phyloP scores from a whole-genome alignment of 1,140 invertebrate genomes.

The Drosophila kurseongensis region DNA sequence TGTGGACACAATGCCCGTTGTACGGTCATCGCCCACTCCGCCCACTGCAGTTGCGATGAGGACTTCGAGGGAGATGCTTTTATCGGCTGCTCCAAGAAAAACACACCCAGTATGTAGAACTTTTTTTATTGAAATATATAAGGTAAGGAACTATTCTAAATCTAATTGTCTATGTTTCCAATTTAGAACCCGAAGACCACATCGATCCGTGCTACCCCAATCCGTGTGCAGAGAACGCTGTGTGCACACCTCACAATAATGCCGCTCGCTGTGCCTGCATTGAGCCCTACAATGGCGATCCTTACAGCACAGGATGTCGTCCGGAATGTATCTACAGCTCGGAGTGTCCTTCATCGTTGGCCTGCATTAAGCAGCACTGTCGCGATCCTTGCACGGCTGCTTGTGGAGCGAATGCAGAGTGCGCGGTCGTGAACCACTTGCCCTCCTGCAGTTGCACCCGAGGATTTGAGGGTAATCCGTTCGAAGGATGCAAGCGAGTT shows the following conservation, averaged over 20 bases:
- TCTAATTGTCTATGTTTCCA: neutral
- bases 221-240: slow-evolving; percentile 92
- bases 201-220: slow-evolving; percentile 91
- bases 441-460: slow-evolving; percentile 91
- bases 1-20: slow-evolving; percentile 93
- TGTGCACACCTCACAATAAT: slow-evolving; percentile 89
- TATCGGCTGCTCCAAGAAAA: slow-evolving; percentile 88
- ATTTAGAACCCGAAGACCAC: slow-evolving; percentile 75
- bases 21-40: slow-evolving; percentile 92
- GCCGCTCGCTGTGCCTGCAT: slow-evolving; percentile 91
- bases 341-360: slow-evolving; percentile 91
- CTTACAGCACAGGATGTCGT: slow-evolving; percentile 90
- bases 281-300: slow-evolving; percentile 93
- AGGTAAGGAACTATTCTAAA: too few species aligned
- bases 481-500: slow-evolving; percentile 89
- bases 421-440: slow-evolving; percentile 92
- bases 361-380: slow-evolving; percentile 94
- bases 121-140: too few species aligned
- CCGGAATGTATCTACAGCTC: slow-evolving; percentile 92
- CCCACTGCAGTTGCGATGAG: slow-evolving; percentile 91
- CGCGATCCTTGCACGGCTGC: slow-evolving; percentile 93
- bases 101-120: slow-evolving; percentile 63
- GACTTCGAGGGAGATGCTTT: slow-evolving; percentile 93
- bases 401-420: slow-evolving; percentile 92
- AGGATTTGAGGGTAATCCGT: slow-evolving; percentile 92